These are phyloP conservation scores for Yponomeuta sedellus DNA, from an alignment of 2,888 invertebrate species.

Conservation along the genomic window DNA sequence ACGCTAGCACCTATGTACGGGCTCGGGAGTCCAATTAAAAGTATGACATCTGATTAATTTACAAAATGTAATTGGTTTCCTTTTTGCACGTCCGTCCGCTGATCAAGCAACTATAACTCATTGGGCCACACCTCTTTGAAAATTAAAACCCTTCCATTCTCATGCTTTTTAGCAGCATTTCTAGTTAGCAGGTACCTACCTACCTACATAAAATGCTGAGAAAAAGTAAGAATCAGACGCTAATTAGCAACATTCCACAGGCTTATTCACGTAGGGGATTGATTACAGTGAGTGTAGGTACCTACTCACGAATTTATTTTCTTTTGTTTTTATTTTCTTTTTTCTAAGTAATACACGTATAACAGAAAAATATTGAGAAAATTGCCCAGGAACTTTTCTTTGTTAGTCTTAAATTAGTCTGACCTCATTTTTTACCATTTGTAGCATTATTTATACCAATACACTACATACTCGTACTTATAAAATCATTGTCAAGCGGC, in stretches of 20 bases:
- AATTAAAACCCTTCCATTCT: not conserved
- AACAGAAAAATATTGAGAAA: too few relatives aligned
- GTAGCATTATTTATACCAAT: too few relatives aligned
- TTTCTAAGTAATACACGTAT: too few relatives aligned
- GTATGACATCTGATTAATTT: slow-evolving; percentile 51
- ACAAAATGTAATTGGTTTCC: slow-evolving; percentile 48
- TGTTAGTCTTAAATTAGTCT: too few relatives aligned
- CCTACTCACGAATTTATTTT: too few relatives aligned
- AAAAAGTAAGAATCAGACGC: not conserved
- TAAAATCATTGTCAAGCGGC: too few relatives aligned
- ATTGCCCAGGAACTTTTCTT: too few relatives aligned
- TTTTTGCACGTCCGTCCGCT: slow-evolving; percentile 26
- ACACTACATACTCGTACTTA: too few relatives aligned
- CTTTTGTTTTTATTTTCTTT: too few relatives aligned
- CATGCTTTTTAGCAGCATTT: not conserved
- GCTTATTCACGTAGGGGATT: not conserved
- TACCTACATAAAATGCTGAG: not conserved
- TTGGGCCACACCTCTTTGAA: not conserved
- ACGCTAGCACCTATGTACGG: slow-evolving; percentile 51
- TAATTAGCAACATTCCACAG: not conserved
- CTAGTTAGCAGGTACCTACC: not conserved
- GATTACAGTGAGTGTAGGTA: not conserved
- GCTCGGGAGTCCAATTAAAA: slow-evolving; percentile 46
- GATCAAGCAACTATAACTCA: slow-evolving; percentile 10
- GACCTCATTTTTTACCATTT: too few relatives aligned